Evolutionary conservation across 2,888 invertebrate genomes (phyloP).

Genomic region (Notodonta dromedarius): DNA sequence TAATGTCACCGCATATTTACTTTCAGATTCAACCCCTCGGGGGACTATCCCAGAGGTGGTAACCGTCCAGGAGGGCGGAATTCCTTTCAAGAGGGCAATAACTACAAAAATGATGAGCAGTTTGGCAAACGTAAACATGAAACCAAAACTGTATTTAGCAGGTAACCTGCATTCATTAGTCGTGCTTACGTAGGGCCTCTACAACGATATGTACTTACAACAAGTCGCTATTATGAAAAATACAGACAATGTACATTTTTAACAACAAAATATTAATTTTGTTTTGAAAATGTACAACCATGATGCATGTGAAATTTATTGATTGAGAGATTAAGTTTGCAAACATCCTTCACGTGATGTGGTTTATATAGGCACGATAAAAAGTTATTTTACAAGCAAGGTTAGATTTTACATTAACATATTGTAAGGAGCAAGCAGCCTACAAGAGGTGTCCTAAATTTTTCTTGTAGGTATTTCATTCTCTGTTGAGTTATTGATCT

Average conservation of each 20-base stretch:
- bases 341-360: neutral
- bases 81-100: conserved; percentile 65
- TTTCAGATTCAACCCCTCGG: conserved; percentile 69
- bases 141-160: conserved; percentile 84
- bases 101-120: conserved; percentile 77
- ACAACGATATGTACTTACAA: neutral
- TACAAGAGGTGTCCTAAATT: no score
- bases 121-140: conserved; percentile 80
- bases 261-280: neutral
- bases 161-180: conserved; percentile 49
- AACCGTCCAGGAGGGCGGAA: conserved; percentile 64
- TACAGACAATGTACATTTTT: neutral
- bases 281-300: neutral
- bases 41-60: conserved; percentile 67
- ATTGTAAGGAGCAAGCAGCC: no score
- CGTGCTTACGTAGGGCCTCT: neutral
- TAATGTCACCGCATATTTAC: conserved; percentile 20
- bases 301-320: neutral
- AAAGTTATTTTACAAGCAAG: no score
- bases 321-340: neutral
- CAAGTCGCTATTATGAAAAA: neutral
- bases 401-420: no score
- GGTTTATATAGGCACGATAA: no score
- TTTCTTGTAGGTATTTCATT: no score
- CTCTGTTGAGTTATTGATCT: no score